Evolutionary conservation across 2,888 invertebrate genomes (phyloP), one percentile per base, ranked within the genome.

Genomic region (Lottia scabra): DNA sequence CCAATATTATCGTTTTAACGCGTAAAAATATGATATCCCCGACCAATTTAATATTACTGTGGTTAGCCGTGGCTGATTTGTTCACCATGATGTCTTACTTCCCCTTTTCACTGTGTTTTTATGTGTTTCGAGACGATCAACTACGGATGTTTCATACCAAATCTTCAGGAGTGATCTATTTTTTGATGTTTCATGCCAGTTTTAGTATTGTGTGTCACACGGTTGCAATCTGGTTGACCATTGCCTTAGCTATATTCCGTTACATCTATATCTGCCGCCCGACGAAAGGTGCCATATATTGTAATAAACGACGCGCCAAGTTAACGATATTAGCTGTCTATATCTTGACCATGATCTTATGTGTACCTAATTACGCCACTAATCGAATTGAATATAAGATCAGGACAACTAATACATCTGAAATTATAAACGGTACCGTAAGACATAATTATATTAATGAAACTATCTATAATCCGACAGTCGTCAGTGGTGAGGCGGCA

Each of bases 221-320:
- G 0, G 95, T 97, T 78, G 96, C 97, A 1, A 97, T 97, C 80
- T 97, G 96, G 93, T 90, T 98, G 81, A 98, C 98, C 0, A 95
- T 98, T 2, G 95, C 95, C 0, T 90, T 98, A 75, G 98, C 98
- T 0, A 94, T 97, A 13, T 98, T 98, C 95, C 92, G 98, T 4
- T 97, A 95, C 87, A 82, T 90, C 19, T 90, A 89, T 77, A 90
- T 91, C 73, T 95, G 94, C 0, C 93, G 93, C 88, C 96, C 96
- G 0, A 94, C 95, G 79, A 92, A 92, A 82, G 96, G 95, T 85
- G 92, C 93, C 45, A 92, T 93, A 43, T 95, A 95, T 94, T 97
- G 96, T 87, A 95, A 93, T 83, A 93, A 94, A 91, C 91, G 91
- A 70, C 93, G 95, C 77, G 96, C 96, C 0, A 92, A 70, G 94